phyloP scores from a whole-genome alignment of 2,113 vertebrate genomes.

The Irena cyanogastra region DNA sequence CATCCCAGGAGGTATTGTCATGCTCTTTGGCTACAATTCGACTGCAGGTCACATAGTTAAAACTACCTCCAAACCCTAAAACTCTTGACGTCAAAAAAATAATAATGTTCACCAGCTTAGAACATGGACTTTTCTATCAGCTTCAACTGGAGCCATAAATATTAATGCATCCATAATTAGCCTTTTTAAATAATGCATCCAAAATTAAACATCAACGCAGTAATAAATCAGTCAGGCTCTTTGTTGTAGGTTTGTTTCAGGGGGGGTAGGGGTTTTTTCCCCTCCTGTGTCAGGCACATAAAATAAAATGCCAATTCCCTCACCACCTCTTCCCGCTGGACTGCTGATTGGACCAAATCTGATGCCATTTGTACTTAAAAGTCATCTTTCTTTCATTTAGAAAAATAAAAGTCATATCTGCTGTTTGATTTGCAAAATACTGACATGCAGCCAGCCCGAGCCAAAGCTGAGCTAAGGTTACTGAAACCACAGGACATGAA shows the following conservation, averaged over 20 bases:
- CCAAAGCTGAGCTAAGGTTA: slow-evolving; percentile 47
- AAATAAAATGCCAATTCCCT: slow-evolving; percentile 41
- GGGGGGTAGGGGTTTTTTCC: not conserved
- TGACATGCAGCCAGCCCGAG: not conserved
- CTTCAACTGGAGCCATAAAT: slow-evolving; percentile 58
- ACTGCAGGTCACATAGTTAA: slow-evolving; percentile 30
- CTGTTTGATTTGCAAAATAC: slow-evolving; percentile 39
- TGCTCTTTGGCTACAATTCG: slow-evolving; percentile 12
- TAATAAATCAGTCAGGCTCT: slow-evolving; percentile 66
- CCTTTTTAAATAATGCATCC: slow-evolving; percentile 70
- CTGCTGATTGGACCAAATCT: not conserved
- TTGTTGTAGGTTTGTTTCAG: slow-evolving; percentile 25
- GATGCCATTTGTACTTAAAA: slow-evolving; percentile 18
- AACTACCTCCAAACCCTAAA: slow-evolving; percentile 41
- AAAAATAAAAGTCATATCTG: slow-evolving; percentile 40
- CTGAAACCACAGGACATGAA: slow-evolving; percentile 31
- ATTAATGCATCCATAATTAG: slow-evolving; percentile 71
- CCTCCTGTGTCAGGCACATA: not conserved
- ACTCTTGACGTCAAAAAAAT: slow-evolving; percentile 17
- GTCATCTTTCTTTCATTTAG: slow-evolving; percentile 2
- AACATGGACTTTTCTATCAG: slow-evolving; percentile 60
- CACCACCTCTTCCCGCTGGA: not conserved
- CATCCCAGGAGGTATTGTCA: slow-evolving; percentile 36
- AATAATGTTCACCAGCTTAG: slow-evolving; percentile 45
- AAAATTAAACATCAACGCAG: slow-evolving; percentile 68